phyloP scores from a whole-genome alignment of 1,140 invertebrate species.

The Drosophila truncata region DNA sequence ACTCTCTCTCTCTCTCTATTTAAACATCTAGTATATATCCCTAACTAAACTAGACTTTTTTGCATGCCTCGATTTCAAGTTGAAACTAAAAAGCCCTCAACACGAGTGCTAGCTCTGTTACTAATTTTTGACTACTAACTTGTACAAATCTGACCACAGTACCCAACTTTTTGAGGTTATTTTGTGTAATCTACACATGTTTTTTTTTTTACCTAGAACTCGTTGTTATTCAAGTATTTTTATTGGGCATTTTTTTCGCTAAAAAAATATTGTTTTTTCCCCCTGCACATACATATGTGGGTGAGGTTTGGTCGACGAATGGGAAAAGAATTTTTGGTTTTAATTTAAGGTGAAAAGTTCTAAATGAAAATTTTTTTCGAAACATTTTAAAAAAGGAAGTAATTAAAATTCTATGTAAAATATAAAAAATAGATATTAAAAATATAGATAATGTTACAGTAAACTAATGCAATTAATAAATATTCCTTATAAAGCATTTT shows the following conservation, averaged over 20 bases:
- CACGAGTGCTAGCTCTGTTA: constrained; percentile 38
- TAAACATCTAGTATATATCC: constrained; percentile 26
- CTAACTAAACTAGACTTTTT: constrained; percentile 57
- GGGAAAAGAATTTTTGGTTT: background rate
- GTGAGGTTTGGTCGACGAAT: constrained; percentile 34
- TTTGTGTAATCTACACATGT: constrained; percentile 44
- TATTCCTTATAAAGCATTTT: background rate
- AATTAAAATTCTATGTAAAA: background rate
- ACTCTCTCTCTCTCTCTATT: constrained; percentile 20
- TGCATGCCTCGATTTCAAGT: constrained; percentile 68
- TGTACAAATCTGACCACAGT: constrained; percentile 50
- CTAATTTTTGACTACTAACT: constrained; percentile 49
- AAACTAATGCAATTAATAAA: background rate
- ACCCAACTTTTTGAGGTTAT: constrained; percentile 57
- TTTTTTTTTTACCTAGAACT: constrained; percentile 48
- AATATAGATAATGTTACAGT: too few relatives aligned
- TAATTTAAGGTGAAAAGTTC: background rate
- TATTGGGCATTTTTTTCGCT: constrained; percentile 26
- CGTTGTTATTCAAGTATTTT: constrained; percentile 28
- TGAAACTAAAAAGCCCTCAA: constrained; percentile 40
- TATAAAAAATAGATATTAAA: background rate
- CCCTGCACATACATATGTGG: constrained; percentile 53
- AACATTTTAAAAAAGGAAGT: background rate
- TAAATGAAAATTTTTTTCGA: background rate
- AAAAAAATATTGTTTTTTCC: constrained; percentile 15